Evolutionary conservation across 1,140 invertebrate species (phyloP).

Genomic region (Dysdera silvatica): DNA sequence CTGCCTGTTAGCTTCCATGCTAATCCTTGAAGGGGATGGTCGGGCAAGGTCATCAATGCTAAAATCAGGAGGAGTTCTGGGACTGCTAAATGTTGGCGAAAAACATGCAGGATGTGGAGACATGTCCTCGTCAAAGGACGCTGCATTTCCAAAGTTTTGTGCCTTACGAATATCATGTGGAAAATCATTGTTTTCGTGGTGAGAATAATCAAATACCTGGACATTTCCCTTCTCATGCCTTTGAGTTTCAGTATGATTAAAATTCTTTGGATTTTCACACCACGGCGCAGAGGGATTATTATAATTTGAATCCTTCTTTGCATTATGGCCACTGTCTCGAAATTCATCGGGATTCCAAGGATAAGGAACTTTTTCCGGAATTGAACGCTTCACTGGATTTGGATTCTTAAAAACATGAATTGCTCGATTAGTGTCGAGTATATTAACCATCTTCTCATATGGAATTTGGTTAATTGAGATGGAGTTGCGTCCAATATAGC

Average conservation of each 20-base stretch:
- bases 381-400: too few relatives aligned
- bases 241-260: neutral
- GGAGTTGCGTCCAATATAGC: neutral
- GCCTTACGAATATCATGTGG: neutral
- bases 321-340: too few relatives aligned
- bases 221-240: neutral
- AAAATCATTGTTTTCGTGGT: neutral
- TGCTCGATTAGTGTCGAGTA: slow-evolving; percentile 1
- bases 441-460: slow-evolving; percentile 19
- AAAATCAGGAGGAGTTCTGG: too few relatives aligned
- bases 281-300: neutral
- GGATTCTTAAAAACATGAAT: neutral
- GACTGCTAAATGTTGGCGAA: too few relatives aligned
- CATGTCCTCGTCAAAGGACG: too few relatives aligned
- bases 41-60: too few relatives aligned
- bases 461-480: slow-evolving; percentile 22
- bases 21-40: neutral
- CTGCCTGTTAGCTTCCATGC: neutral
- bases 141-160: too few relatives aligned
- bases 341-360: slow-evolving; percentile 1
- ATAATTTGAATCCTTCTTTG: too few relatives aligned
- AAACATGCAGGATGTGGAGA: too few relatives aligned
- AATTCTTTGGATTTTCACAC: neutral
- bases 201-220: neutral
- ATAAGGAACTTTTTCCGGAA: slow-evolving; percentile 3